phyloP scores from a whole-genome alignment of 1,140 invertebrate genomes.

The Heliconius himera region DNA sequence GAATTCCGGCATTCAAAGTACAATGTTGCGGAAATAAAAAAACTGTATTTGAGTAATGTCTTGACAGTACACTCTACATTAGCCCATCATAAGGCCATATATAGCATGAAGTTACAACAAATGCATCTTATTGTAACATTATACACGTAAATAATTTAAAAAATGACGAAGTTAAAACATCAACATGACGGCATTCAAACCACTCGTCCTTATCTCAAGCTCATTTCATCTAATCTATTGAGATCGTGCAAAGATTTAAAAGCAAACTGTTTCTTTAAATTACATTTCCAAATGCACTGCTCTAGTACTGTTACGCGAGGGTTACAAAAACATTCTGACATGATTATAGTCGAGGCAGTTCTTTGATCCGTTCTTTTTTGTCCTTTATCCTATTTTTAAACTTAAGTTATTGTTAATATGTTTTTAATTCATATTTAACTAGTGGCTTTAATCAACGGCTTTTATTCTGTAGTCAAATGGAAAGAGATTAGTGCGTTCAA shows the following conservation, averaged over 20 bases:
- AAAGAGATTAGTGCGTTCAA: too few relatives aligned
- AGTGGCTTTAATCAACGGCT: too few relatives aligned
- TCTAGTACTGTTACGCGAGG: background rate
- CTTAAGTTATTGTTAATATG: background rate
- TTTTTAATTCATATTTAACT: too few relatives aligned
- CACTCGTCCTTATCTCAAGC: constrained; percentile 17
- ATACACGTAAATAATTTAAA: background rate
- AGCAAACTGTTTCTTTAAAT: constrained; percentile 20
- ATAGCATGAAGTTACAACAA: too few relatives aligned
- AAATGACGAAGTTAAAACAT: background rate
- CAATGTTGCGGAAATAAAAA: too few relatives aligned
- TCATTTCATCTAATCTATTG: constrained; percentile 19
- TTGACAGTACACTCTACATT: too few relatives aligned
- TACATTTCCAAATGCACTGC: constrained; percentile 11
- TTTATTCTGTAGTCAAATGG: too few relatives aligned
- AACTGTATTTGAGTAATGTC: too few relatives aligned
- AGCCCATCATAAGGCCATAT: too few relatives aligned
- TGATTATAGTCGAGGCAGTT: background rate
- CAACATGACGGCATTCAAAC: background rate
- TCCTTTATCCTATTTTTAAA: background rate
- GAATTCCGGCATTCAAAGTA: too few relatives aligned
- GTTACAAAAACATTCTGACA: background rate
- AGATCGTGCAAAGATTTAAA: constrained; percentile 24
- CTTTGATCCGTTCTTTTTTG: background rate
- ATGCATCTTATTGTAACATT: background rate